Percentiles rank a stretch among this genome's conserved stretches.
Evolutionary conservation across 2,888 invertebrate genomes (phyloP).

Genomic region (Nebria brevicollis): DNA sequence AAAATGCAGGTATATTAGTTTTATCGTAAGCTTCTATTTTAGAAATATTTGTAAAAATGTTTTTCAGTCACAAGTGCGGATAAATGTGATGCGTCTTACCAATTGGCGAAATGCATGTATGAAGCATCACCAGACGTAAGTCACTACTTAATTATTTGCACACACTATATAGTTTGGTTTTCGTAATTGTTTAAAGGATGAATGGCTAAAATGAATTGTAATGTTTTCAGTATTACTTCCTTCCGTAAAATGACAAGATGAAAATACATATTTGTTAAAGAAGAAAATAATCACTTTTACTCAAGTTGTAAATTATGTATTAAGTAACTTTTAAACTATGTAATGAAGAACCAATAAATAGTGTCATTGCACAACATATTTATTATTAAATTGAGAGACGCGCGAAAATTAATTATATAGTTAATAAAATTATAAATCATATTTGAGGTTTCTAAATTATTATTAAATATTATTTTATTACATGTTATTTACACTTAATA

Average conservation of each 20-base stretch:
- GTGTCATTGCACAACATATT: neutral
- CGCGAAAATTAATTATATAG: neutral
- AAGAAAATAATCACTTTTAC: neutral
- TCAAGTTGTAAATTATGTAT: neutral
- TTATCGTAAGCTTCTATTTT: neutral
- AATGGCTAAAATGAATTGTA: too few relatives aligned
- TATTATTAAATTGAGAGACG: neutral
- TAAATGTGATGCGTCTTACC: conserved; percentile 65
- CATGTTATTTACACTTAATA: conserved; percentile 7
- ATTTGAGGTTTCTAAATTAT: neutral
- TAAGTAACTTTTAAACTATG: neutral
- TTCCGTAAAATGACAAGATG: neutral
- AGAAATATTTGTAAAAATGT: neutral
- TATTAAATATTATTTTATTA: neutral
- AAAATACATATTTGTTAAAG: neutral
- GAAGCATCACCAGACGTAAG: conserved; percentile 63
- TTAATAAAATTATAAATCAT: conserved; percentile 8
- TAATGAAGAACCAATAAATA: neutral
- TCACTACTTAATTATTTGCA: neutral
- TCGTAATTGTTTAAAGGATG: too few relatives aligned
- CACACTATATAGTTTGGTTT: too few relatives aligned
- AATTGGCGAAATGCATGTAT: conserved; percentile 66
- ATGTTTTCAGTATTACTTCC: neutral
- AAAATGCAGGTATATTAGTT: conserved; percentile 61
- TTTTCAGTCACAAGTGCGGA: conserved; percentile 65